Conservation (phyloP, 2,113 vertebrate species). For the Xiphophorus couchianus region DNA sequence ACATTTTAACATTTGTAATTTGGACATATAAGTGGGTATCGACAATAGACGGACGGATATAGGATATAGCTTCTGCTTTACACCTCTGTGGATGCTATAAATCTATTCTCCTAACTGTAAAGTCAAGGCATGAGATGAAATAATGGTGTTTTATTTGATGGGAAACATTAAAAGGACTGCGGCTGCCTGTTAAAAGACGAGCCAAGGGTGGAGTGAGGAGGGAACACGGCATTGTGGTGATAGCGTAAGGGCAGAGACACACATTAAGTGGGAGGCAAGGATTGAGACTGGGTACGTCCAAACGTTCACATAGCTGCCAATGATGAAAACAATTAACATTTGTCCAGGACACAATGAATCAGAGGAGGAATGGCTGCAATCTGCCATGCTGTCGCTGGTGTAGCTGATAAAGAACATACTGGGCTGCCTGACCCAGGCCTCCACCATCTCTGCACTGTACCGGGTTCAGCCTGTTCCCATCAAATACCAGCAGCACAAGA, state of each 20-base stretch:
- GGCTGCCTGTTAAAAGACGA: constrained; percentile 52
- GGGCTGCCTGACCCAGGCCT: constrained; percentile 78
- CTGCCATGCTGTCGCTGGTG: constrained; percentile 79
- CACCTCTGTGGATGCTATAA: constrained; percentile 19
- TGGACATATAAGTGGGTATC: not conserved
- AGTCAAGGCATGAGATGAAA: constrained; percentile 23
- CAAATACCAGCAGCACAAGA: constrained; percentile 63
- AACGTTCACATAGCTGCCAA: constrained; percentile 81
- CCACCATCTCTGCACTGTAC: constrained; percentile 69
- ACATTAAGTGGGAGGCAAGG: constrained; percentile 80
- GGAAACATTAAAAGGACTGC: constrained; percentile 53
- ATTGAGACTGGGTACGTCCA: constrained; percentile 76
- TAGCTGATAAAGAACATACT: constrained; percentile 83
- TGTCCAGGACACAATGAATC: constrained; percentile 90
- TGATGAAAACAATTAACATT: constrained; percentile 94
- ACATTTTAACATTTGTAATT: constrained; percentile 1
- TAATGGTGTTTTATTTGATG: constrained; percentile 45
- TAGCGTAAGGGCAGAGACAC: constrained; percentile 64
- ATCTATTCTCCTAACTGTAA: constrained; percentile 27
- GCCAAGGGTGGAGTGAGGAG: constrained; percentile 55
- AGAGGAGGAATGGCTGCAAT: constrained; percentile 89
- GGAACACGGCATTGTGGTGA: constrained; percentile 53
- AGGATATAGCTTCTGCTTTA: not conserved
- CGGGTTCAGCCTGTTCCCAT: constrained; percentile 86
- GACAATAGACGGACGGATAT: not conserved